Percentiles rank a stretch among this genome's conserved stretches.
These are phyloP conservation scores for Hemaris fuciformis DNA, from an alignment of 2,888 invertebrate genomes.

Conservation along the genomic window DNA sequence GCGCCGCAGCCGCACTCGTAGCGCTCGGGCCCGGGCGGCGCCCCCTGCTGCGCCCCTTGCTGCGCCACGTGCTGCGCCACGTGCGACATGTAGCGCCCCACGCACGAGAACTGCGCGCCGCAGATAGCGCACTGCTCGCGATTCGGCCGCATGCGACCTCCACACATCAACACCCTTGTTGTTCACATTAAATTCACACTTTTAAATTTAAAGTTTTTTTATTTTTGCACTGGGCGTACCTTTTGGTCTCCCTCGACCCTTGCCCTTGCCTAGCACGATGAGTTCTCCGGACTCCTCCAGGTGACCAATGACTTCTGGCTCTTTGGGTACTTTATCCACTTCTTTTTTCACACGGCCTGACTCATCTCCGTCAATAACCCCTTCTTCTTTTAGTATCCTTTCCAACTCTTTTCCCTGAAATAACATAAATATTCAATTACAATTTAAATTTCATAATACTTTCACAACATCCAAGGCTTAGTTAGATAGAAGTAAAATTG, in stretches of 20 bases:
- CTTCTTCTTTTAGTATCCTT: conserved; percentile 86
- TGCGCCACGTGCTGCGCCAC: conserved; percentile 82
- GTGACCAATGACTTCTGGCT: conserved; percentile 84
- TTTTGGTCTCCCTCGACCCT: conserved; percentile 80
- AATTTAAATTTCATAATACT: too few species aligned
- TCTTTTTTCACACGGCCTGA: conserved; percentile 61
- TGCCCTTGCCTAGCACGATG: conserved; percentile 81
- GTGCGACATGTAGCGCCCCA: conserved; percentile 80
- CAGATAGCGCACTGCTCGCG: conserved; percentile 73
- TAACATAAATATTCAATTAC: neutral
- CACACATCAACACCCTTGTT: neutral
- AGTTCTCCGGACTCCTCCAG: conserved; percentile 84
- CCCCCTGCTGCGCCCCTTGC: conserved; percentile 82
- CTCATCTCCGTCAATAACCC: conserved; percentile 84
- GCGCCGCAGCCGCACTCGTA: conserved; percentile 82
- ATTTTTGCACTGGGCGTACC: conserved; percentile 33
- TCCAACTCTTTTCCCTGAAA: conserved; percentile 88
- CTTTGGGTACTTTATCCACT: conserved; percentile 38
- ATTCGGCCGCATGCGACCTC: conserved; percentile 60
- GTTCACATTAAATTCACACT: too few species aligned
- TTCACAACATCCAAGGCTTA: neutral
- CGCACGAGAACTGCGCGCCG: conserved; percentile 66
- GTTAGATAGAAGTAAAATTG: too few species aligned
- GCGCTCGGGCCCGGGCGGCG: conserved; percentile 82
- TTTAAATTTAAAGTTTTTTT: neutral